Evolutionary conservation across 2,113 vertebrate species (phyloP).

Genomic region (Bubalus kerabau): DNA sequence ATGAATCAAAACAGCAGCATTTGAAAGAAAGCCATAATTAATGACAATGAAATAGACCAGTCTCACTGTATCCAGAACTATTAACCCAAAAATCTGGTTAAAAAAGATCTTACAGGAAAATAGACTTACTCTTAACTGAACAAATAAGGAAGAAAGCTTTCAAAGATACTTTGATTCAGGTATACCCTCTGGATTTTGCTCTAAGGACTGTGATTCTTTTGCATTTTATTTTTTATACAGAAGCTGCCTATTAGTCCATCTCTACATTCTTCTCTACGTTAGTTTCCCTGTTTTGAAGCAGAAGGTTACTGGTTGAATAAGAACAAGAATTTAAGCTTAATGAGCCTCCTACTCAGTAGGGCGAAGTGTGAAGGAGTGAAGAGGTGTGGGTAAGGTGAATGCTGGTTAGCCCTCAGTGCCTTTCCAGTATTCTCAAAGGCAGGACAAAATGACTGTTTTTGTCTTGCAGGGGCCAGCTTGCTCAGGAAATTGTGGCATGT

Average conservation of each 20-base stretch:
- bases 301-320: neutral
- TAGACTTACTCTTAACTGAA: neutral
- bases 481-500: slow-evolving; percentile 64
- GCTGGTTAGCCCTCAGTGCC: neutral
- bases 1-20: neutral
- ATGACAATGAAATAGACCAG: neutral
- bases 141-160: neutral
- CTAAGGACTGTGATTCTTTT: neutral
- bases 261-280: neutral
- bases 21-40: neutral
- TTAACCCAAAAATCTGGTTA: slow-evolving; percentile 14
- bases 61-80: neutral
- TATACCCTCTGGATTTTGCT: neutral
- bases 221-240: neutral
- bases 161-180: neutral
- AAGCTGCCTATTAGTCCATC: neutral
- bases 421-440: slow-evolving; percentile 15
- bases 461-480: slow-evolving; percentile 62
- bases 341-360: neutral
- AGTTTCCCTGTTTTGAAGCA: neutral
- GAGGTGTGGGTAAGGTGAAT: neutral
- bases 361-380: neutral
- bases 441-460: slow-evolving; percentile 40
- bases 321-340: neutral
- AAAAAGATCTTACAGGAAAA: slow-evolving; percentile 1